These are phyloP conservation scores for Nebria brevicollis DNA, from an alignment of 2,888 invertebrate genomes.

Conservation along the genomic window DNA sequence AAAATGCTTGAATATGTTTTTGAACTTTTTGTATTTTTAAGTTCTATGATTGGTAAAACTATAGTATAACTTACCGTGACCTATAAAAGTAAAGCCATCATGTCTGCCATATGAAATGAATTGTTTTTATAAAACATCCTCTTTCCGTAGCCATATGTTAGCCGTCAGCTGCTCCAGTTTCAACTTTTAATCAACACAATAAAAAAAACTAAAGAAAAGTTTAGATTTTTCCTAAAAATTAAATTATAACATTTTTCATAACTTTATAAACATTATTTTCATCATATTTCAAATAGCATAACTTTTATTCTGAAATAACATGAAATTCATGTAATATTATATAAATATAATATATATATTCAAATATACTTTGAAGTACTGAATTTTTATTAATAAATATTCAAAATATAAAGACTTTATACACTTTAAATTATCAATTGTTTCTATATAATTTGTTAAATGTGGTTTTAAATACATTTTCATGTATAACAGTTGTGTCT, in stretches of 20 bases:
- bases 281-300: background rate
- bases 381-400: too few relatives aligned
- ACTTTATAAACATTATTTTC: constrained; percentile 3
- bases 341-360: too few relatives aligned
- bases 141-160: constrained; percentile 31
- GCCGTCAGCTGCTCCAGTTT: constrained; percentile 38
- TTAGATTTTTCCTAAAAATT: constrained; percentile 39
- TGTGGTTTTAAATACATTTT: background rate
- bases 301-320: background rate
- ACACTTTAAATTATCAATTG: too few relatives aligned
- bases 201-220: constrained; percentile 12
- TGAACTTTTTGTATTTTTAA: background rate
- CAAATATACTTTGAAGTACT: too few relatives aligned
- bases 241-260: constrained; percentile 35
- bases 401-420: too few relatives aligned
- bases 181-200: constrained; percentile 39
- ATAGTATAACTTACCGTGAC: constrained; percentile 9
- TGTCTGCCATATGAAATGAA: constrained; percentile 33
- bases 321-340: too few relatives aligned
- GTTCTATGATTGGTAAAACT: background rate
- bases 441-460: background rate
- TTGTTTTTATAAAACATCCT: constrained; percentile 35
- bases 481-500: constrained; percentile 45
- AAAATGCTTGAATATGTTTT: background rate
- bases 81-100: constrained; percentile 37